Percentiles rank a stretch among this genome's conserved stretches.
Conservation (phyloP, 2,797 vertebrate species). For the Psittacula echo region DNA sequence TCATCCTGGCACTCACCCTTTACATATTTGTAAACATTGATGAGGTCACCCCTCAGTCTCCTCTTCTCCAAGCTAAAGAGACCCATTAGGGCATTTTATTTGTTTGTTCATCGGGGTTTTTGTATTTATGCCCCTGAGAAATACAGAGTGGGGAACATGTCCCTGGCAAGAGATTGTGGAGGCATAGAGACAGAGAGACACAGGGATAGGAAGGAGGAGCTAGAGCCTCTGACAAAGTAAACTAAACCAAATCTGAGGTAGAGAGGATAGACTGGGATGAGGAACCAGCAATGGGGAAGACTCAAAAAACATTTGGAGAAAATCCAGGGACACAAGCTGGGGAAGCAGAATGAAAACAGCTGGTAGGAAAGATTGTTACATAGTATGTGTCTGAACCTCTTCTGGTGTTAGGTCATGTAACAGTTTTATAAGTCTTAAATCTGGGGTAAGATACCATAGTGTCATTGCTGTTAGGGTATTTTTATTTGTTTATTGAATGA, state of each 20-base stretch:
- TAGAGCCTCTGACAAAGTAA: neutral
- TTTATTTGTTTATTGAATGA: neutral
- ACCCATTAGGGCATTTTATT: neutral
- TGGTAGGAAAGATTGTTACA: neutral
- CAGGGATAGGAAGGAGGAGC: neutral
- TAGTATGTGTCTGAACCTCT: neutral
- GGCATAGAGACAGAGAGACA: neutral
- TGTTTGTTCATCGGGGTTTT: neutral
- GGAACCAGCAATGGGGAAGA: neutral
- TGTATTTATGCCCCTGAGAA: neutral
- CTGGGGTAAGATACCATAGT: neutral
- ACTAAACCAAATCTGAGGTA: neutral
- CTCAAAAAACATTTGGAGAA: neutral
- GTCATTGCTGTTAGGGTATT: neutral
- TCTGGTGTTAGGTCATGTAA: neutral
- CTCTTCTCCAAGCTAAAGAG: too few relatives aligned
- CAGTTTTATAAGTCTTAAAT: neutral
- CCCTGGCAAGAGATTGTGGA: neutral
- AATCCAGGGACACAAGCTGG: neutral
- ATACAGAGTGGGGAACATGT: accelerated
- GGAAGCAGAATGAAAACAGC: neutral
- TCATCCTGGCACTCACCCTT: too few relatives aligned
- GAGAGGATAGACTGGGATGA: neutral
- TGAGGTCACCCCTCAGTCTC: too few relatives aligned
- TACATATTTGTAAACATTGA: too few relatives aligned